A percentile compares a stretch with the other conserved stretches of the same genome.
Evolutionary conservation across 2,113 vertebrate species (phyloP).

Genomic region (Carollia perspicillata): DNA sequence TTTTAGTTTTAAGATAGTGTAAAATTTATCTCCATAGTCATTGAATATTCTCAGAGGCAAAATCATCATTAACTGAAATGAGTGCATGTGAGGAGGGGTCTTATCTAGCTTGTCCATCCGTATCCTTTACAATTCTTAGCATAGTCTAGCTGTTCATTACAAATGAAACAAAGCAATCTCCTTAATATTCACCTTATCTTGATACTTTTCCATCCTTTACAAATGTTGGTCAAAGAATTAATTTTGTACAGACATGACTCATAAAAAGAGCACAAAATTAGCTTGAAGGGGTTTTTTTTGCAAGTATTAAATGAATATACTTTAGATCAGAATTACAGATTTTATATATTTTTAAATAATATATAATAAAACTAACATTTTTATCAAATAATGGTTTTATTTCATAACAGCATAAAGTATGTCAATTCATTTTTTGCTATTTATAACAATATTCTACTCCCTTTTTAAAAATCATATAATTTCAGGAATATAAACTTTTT

Average conservation of each 20-base stretch:
- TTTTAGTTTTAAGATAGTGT: conserved; percentile 43
- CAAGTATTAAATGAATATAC: neutral
- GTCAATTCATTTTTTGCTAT: neutral
- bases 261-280: neutral
- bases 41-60: conserved; percentile 51
- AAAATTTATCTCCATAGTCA: conserved; percentile 56
- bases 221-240: conserved; percentile 26
- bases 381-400: neutral
- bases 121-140: conserved; percentile 2
- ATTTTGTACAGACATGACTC: neutral
- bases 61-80: conserved; percentile 52
- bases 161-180: conserved; percentile 34
- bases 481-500: neutral
- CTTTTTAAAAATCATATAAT: neutral
- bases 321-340: neutral
- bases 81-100: neutral
- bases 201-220: neutral
- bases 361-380: neutral
- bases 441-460: neutral
- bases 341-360: neutral
- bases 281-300: neutral
- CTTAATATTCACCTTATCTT: conserved; percentile 50
- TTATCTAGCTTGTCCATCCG: conserved; percentile 57
- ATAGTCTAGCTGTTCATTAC: conserved; percentile 23
- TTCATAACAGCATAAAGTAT: neutral